These are phyloP conservation scores for Entomobrya proxima DNA, from an alignment of 2,888 invertebrate genomes.

Conservation along the genomic window DNA sequence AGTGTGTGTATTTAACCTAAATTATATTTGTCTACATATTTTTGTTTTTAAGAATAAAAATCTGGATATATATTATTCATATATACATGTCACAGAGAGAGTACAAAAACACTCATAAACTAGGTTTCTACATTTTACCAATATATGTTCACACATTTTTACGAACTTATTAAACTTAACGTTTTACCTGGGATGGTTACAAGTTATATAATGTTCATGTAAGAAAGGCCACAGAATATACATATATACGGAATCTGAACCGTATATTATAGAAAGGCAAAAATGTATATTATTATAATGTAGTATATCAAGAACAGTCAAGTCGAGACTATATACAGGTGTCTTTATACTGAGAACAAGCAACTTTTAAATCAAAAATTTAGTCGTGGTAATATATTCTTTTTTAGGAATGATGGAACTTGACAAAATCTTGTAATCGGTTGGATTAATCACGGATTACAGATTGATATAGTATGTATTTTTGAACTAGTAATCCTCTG, in stretches of 20 bases:
- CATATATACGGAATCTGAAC: constrained; percentile 38
- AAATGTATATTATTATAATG: constrained; percentile 13
- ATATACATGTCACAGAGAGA: background rate
- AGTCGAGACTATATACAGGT: too few relatives aligned
- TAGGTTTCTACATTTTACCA: background rate
- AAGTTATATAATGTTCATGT: constrained; percentile 46
- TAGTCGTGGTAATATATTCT: too few relatives aligned
- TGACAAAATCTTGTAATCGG: too few relatives aligned
- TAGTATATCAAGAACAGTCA: too few relatives aligned
- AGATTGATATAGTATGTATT: too few relatives aligned
- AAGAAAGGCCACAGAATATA: constrained; percentile 61
- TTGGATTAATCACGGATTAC: too few relatives aligned
- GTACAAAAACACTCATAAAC: constrained; percentile 26
- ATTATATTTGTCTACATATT: background rate
- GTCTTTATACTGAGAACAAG: too few relatives aligned
- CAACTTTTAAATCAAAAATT: too few relatives aligned
- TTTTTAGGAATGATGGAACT: too few relatives aligned
- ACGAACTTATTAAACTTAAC: constrained; percentile 35
- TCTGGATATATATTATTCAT: background rate
- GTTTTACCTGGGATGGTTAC: constrained; percentile 4
- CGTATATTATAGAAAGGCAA: constrained; percentile 32
- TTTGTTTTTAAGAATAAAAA: constrained; percentile 8
- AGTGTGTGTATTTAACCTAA: background rate
- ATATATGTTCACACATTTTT: constrained; percentile 8
- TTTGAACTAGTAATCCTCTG: too few relatives aligned